Evolutionary conservation across 2,797 vertebrate species (phyloP), one percentile per base, ranked within the genome.

Genomic region (Coccyzus lansbergi): DNA sequence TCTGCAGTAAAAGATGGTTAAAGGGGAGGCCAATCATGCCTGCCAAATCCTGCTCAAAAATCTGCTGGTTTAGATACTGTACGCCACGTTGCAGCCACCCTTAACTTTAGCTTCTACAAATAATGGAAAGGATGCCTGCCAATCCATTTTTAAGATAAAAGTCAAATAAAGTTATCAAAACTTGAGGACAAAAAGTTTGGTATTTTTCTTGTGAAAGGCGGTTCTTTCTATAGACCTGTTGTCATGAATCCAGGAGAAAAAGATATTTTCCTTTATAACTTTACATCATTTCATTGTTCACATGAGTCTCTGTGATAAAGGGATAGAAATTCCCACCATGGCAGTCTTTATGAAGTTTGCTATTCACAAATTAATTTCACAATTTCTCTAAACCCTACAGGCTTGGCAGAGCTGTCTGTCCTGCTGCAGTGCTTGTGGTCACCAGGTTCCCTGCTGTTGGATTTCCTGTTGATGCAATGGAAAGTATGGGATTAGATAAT

Each of bases 391-490:
- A 55, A 20, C 58, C 4, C n/a, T 78, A 4, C 20, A 15, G 64
- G 40, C 44, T 67, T 77, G 58, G 25, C 53, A 71, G 72, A 83
- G 15, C 40, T 93, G 56, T 38, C 69, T 63, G 56, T 55, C 12
- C 25, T 86, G 55, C 78, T 86, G 52, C 46, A 42, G 58, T 72
- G 64, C 51, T 46, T 85, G 38, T 44, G 34, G 40, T 92, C 62
- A 36, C n/a, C n/a, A 42, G 0, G 53, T 90, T 48, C 91, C 38
- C 69, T 89, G 4, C 40, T 69, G 33, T 49, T 93, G 63, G 64
- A 33, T 91, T 91, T 94, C 42, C 60, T 80, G 33, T 89, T 86
- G 77, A 75, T 85, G 72, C 46, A 83, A 15, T 55, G 68, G 64
- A 55, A 91, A 55, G 46, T 34, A 36, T 93, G 84, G 49, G 44